Percentiles rank a stretch among this genome's conserved stretches.
phyloP scores from a whole-genome alignment of 2,113 vertebrate species.

The Gobio gobio region DNA sequence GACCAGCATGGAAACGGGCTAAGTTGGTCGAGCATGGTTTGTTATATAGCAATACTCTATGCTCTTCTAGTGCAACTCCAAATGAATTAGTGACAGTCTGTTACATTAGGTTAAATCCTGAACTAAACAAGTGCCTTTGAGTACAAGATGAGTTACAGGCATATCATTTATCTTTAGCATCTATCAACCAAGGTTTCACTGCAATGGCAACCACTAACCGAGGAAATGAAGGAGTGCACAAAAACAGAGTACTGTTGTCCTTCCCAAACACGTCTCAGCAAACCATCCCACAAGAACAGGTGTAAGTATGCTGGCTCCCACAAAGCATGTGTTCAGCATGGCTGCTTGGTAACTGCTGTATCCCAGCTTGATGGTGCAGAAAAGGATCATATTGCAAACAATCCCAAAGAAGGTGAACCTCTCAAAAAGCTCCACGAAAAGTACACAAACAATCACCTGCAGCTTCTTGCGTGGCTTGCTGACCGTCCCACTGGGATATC shows the following conservation, averaged over 20 bases:
- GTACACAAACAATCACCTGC: conserved; percentile 80
- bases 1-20: background rate
- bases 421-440: conserved; percentile 89
- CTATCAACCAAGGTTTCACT: background rate
- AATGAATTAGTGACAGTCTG: background rate
- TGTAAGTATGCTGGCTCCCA: conserved; percentile 80
- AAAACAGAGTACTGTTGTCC: conserved; percentile 81
- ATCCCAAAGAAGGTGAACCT: conserved; percentile 90
- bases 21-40: background rate
- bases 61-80: background rate
- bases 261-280: conserved; percentile 78
- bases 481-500: conserved; percentile 37
- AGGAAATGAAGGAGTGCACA: conserved; percentile 88
- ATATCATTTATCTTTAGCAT: background rate
- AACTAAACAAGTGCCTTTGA: background rate
- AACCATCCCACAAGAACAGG: conserved; percentile 84
- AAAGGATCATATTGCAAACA: conserved; percentile 91
- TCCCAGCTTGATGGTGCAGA: conserved; percentile 86
- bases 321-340: conserved; percentile 86
- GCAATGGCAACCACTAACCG: conserved; percentile 77
- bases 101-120: background rate
- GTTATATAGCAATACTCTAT: background rate
- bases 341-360: conserved; percentile 85
- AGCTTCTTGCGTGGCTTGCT: conserved; percentile 65
- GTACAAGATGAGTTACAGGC: background rate